phyloP scores from a whole-genome alignment of 2,797 vertebrate genomes.

The Trachops cirrhosus region DNA sequence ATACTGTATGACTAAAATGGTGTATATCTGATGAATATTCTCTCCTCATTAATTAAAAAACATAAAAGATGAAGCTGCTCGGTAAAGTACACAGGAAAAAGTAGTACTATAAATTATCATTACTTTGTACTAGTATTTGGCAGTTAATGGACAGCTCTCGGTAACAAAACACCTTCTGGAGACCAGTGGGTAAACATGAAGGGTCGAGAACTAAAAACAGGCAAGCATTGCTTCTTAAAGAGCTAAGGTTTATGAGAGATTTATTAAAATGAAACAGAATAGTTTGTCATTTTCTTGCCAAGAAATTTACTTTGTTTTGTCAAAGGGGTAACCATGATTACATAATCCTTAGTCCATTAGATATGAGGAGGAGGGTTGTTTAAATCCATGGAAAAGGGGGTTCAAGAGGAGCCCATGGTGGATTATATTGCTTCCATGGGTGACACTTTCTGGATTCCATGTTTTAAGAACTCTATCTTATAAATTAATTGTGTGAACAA shows the following conservation, averaged over 20 bases:
- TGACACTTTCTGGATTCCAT: neutral
- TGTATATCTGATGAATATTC: neutral
- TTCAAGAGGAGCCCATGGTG: neutral
- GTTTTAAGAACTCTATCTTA: neutral
- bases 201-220: conserved; percentile 12
- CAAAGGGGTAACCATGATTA: neutral
- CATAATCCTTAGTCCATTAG: neutral
- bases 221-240: neutral
- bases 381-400: neutral
- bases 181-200: neutral
- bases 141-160: neutral
- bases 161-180: conserved; percentile 1
- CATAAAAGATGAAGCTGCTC: conserved; percentile 32
- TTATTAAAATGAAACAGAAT: neutral
- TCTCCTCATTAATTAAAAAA: conserved; percentile 15
- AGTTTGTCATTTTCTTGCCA: neutral
- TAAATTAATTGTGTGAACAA: neutral
- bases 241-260: neutral
- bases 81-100: neutral
- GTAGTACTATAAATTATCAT: neutral
- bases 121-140: neutral
- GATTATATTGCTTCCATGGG: neutral
- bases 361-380: neutral
- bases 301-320: conserved; percentile 37
- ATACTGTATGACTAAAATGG: conserved; percentile 14